phyloP scores from a whole-genome alignment of 92 coral and sea anemone species.

The Siderastrea siderea region DNA sequence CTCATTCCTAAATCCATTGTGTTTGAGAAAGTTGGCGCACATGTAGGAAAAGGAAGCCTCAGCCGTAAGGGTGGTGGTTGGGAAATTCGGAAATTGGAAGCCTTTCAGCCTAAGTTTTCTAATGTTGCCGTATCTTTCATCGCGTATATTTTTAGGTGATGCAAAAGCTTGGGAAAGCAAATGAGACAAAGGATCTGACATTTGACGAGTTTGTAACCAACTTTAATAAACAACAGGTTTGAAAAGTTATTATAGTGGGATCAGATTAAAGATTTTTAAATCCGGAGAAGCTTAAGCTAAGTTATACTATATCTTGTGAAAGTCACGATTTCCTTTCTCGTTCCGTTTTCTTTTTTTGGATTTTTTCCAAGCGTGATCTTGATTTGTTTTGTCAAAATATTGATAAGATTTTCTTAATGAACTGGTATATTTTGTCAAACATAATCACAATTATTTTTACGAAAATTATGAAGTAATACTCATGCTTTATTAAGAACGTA shows the following conservation, averaged over 20 bases:
- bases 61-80: constrained; percentile 24
- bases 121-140: neutral
- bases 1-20: neutral
- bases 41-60: neutral
- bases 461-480: too few species aligned
- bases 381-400: too few species aligned
- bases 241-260: neutral
- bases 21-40: neutral
- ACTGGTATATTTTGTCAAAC: too few species aligned
- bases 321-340: neutral
- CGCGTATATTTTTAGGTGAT: constrained; percentile 75
- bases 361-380: too few species aligned
- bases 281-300: neutral
- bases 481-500: neutral
- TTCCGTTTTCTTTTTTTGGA: too few species aligned
- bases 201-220: constrained; percentile 96
- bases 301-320: neutral
- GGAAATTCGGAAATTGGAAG: constrained; percentile 3
- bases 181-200: constrained; percentile 96
- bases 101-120: neutral
- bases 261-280: too few species aligned
- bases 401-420: too few species aligned
- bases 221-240: constrained; percentile 99
- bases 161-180: constrained; percentile 97
- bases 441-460: too few species aligned